Conservation (phyloP, 2,113 vertebrate genomes). For the Chiloscyllium plagiosum region DNA sequence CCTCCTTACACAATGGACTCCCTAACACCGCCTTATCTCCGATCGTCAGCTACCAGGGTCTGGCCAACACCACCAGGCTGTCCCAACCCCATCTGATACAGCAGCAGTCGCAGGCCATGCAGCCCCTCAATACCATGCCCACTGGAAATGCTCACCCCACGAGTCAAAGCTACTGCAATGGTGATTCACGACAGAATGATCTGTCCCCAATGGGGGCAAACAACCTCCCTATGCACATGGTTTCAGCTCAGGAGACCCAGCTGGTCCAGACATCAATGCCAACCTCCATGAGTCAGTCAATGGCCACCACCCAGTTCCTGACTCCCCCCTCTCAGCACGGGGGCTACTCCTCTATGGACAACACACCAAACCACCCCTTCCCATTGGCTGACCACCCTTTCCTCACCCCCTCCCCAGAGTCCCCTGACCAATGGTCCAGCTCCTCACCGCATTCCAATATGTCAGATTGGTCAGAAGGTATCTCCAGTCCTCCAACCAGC, state of each 20-base stretch:
- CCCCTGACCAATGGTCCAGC: slow-evolving; percentile 96
- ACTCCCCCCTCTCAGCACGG: slow-evolving; percentile 95
- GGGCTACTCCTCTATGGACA: slow-evolving; percentile 81
- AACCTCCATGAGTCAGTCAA: slow-evolving; percentile 68
- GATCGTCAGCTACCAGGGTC: slow-evolving; percentile 81
- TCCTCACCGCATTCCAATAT: slow-evolving; percentile 93
- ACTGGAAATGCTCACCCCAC: slow-evolving; percentile 46
- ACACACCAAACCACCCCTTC: slow-evolving; percentile 87
- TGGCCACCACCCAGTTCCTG: slow-evolving; percentile 85
- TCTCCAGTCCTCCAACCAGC: slow-evolving; percentile 91
- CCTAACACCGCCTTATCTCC: slow-evolving; percentile 65
- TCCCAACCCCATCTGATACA: slow-evolving; percentile 72
- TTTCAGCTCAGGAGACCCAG: slow-evolving; percentile 81
- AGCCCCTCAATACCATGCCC: slow-evolving; percentile 62
- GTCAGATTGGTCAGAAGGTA: slow-evolving; percentile 96
- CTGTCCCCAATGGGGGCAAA: slow-evolving; percentile 66
- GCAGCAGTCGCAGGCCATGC: slow-evolving; percentile 55
- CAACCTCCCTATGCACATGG: slow-evolving; percentile 69
- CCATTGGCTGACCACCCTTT: slow-evolving; percentile 94
- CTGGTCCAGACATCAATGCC: slow-evolving; percentile 61
- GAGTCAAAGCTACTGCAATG: slow-evolving; percentile 68
- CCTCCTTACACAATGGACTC: slow-evolving; percentile 66
- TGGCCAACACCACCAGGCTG: slow-evolving; percentile 63
- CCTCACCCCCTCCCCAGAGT: slow-evolving; percentile 89
- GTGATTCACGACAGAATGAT: slow-evolving; percentile 72